Evolutionary conservation across 2,888 invertebrate species (phyloP).

Genomic region (Epinotia bilunana): DNA sequence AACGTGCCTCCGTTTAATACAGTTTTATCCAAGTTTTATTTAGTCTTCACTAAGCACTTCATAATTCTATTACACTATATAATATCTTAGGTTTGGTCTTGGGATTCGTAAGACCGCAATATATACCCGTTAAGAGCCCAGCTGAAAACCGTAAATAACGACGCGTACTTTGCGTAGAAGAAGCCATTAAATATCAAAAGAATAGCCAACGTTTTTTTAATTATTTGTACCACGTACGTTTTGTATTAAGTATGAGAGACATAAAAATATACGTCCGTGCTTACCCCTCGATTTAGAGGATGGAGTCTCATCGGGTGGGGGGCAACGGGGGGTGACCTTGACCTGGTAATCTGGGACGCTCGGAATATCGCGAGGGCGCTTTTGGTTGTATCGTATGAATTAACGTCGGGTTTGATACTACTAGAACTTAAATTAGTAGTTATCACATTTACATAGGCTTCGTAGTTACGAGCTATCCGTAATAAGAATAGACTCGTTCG

Average conservation of each 20-base stretch:
- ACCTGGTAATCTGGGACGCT: slow-evolving; percentile 51
- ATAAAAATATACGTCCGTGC: slow-evolving; percentile 52
- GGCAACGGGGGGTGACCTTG: slow-evolving; percentile 49
- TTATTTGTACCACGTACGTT: slow-evolving; percentile 30
- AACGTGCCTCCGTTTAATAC: too few species aligned
- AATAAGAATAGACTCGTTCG: too few species aligned
- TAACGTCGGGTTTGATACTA: slow-evolving; percentile 12
- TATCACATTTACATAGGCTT: neutral
- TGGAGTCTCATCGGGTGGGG: slow-evolving; percentile 43
- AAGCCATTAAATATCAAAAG: neutral
- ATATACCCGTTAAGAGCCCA: neutral
- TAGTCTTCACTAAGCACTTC: too few species aligned
- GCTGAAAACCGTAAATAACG: slow-evolving; percentile 4
- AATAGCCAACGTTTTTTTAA: neutral
- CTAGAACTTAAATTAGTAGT: slow-evolving; percentile 2
- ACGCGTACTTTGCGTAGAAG: neutral
- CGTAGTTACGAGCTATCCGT: too few species aligned
- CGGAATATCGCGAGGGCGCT: slow-evolving; percentile 34
- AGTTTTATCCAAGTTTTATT: too few species aligned
- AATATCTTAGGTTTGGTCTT: too few species aligned
- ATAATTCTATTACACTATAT: too few species aligned
- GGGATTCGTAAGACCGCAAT: slow-evolving; percentile 10
- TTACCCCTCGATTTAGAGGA: slow-evolving; percentile 55
- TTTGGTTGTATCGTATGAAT: slow-evolving; percentile 39
- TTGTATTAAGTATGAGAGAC: slow-evolving; percentile 43